Evolutionary conservation across 2,888 invertebrate genomes (phyloP), one percentile per base, ranked within the genome.

Genomic region (Watsonalla binaria): DNA sequence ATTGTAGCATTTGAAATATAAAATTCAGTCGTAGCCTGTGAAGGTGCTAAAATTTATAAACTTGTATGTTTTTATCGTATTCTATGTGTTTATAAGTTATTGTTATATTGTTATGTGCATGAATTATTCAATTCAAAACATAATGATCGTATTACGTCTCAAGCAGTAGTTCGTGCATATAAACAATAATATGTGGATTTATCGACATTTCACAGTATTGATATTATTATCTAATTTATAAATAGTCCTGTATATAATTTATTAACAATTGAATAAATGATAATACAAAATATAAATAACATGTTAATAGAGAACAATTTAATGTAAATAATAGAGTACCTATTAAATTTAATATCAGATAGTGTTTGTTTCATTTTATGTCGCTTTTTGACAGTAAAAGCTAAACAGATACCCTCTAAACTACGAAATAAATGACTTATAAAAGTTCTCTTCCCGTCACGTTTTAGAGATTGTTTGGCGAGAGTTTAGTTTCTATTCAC

Each of bases 301-400:
- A 86, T 90, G 90, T 90, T 90, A 88, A 88, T 90, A 90, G 89
- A 82, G 85, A 89, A 90, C 90, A 89, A 89, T 89, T 89, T 88
- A 88, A 86, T 90, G 90, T 90, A 90, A 87, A 90, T 90, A 90
- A 90, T 90, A 90, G 90, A 89, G 77, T 88, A 87, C 84, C 84
- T 87, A 90, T 90, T 90, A 90, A 90, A 90, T 90, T 90, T 90
- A 90, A 90, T 90, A 90, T 90, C 90, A 90, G 86, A 88, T 85
- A 84, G 68, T 66, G 65, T 61, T 78, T 63, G 80, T 86, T 87
- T 85, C 72, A 84, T 82, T 87, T 70, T 49, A 15, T 48, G 33
- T 50, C 46, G 13, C 7, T 46, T 6, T 0, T 24, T 4, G 24
- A 24, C 4, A 24, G 24, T 24, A 24, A 24, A 24, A 24, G 24